A percentile compares a stretch with the other conserved stretches of the same genome.
These are phyloP conservation scores for Phortica variegata DNA, from an alignment of 1,140 invertebrate genomes.

Conservation along the genomic window DNA sequence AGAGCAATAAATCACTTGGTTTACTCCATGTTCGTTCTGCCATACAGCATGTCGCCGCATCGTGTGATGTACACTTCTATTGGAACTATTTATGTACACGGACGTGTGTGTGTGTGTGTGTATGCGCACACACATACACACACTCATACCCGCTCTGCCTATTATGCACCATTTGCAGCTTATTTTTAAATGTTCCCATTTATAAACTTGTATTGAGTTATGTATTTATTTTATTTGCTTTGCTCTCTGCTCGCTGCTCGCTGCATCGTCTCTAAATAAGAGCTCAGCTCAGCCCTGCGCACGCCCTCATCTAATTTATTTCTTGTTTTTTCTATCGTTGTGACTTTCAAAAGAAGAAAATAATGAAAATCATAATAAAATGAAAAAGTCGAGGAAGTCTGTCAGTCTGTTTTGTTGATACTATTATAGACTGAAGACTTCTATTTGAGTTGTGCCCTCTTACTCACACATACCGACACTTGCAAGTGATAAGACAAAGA, in stretches of 20 bases:
- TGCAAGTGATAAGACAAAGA: no score
- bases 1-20: conserved; percentile 42
- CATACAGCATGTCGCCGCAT: conserved; percentile 34
- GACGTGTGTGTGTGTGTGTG: no score
- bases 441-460: no score
- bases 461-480: no score
- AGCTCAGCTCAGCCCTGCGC: neutral
- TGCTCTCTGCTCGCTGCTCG: conserved; percentile 4
- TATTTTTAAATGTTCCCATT: conserved; percentile 11
- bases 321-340: conserved; percentile 35
- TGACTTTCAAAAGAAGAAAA: conserved; percentile 17
- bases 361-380: conserved; percentile 13
- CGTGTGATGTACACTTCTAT: conserved; percentile 54
- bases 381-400: conserved; percentile 5
- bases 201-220: conserved; percentile 24
- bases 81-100: conserved; percentile 41
- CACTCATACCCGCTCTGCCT: neutral
- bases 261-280: neutral
- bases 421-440: neutral
- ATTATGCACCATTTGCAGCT: neutral
- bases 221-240: conserved; percentile 44
- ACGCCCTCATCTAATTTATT: conserved; percentile 40
- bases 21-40: conserved; percentile 53
- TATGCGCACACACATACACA: conserved; percentile 14
- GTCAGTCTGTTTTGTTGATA: conserved; percentile 11